Base-by-base conservation (phyloP, 2,888 invertebrate species). In the Aphelenchoides bicaudatus region DNA sequence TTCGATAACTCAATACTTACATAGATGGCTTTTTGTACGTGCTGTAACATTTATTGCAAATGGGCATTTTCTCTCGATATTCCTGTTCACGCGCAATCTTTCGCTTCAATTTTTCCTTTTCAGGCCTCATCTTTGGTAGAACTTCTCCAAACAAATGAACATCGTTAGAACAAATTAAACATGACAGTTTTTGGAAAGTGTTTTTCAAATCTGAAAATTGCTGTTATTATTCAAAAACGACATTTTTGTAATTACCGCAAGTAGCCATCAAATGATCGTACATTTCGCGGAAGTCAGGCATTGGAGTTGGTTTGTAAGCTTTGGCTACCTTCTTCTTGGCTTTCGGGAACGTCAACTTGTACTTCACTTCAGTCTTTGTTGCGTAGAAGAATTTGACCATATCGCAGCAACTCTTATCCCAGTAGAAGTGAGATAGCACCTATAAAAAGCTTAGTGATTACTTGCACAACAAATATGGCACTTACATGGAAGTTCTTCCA, bases 251-350 rank as follows among this genome's bases (percentile, higher is more conserved):
- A 1, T 16, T 21, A 27, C 30, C 16, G 8, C 30, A 51, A 13
- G 52, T 29, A 1, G 19, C 34, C 52, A 51, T 16, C 2, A 51
- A 29, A 4, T 51, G 52, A 8, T 51, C 52, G 37, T 38, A 51
- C 52, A 51, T 51, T 19, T 51, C 52, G 1, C 52, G 31, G 4
- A 51, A 51, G 37, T 51, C 52, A 25, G 52, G 52, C 52, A 51
- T 51, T n/a, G 31, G 52, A 10, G 37, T 21, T 1, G 52, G 52
- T 30, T 51, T 51, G 52, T 31, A 31, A 21, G 37, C 10, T 30
- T 51, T 51, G 37, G 31, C 25, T 10, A 37, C 37, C 39, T 51
- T 51, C 39, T 51, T 51, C 25, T 51, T 51, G 37, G 31, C 37
- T 19, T 51, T 51, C 38, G 52, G 52, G 38, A 34, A 51, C 16